Base-by-base conservation (phyloP, 2,797 vertebrate genomes). In the Acipenser transmontanus region DNA sequence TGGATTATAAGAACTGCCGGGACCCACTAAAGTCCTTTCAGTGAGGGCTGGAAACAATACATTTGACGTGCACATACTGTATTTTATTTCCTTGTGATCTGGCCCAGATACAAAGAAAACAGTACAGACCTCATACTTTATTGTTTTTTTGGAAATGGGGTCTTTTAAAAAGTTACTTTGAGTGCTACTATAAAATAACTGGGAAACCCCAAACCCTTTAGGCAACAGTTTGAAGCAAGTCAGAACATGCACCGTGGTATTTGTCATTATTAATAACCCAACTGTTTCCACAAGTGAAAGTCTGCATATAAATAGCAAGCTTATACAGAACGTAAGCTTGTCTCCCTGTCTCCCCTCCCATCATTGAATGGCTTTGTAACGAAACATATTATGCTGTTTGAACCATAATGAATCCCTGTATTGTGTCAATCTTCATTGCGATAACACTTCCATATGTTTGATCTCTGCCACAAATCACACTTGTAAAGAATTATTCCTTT, bases 181-280 rank as follows among this genome's bases (percentile, higher is more conserved):
- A n/a, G 9, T 57, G 54, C 54, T 57, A 57, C 54, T n/a, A 11
- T 57, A n/a, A 4, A 57, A 57, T 57, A 57, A 57, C n/a, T 57
- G 54, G 12, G 54, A 57, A 57, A 11, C 3, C 12, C 5, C 54
- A 57, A 57, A 57, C 9, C 54, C 54, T 57, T 57, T 13, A 57
- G 54, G 54, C 54, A 57, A n/a, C 9, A 57, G 54, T 11, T n/a
- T 57, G 54, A 57, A 57, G 54, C 12, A 11, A 7, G 12, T 57
- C 5, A 13, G 12, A 13, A 11, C 54, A 57, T 11, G 54, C 12
- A 14, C 12, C 11, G 54, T 7, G n/a, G 4, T 13, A 57, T 57
- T 57, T 57, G 54, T 57, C 12, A 57, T 57, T 57, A n/a, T 57
- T 57, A 57, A 57, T 57, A 57, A 57, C 54, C 54, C 14, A 57